Evolutionary conservation across 2,113 vertebrate species (phyloP).

Genomic region (Plotosus lineatus): DNA sequence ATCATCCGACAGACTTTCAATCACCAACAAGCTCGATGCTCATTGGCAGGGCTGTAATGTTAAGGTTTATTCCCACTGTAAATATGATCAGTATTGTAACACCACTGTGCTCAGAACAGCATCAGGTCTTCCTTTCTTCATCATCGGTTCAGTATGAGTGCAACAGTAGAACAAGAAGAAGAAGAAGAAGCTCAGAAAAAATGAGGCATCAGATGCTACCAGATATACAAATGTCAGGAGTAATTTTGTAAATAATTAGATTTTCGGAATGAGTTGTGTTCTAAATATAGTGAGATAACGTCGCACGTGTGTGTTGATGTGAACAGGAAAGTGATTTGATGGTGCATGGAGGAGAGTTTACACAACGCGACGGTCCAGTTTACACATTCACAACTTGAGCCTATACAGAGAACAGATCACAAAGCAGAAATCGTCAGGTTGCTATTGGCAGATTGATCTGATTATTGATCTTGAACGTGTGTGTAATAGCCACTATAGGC

Average conservation of each 20-base stretch:
- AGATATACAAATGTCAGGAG: not conserved
- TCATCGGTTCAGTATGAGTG: too few species aligned
- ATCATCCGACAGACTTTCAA: not conserved
- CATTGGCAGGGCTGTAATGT: not conserved
- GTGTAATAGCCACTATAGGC: not conserved
- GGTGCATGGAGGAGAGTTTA: slow-evolving; percentile 5
- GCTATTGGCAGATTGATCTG: not conserved
- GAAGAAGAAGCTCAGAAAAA: not conserved
- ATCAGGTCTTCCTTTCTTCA: not conserved
- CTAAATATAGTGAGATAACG: not conserved
- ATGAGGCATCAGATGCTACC: not conserved
- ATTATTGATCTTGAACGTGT: not conserved
- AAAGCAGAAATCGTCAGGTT: not conserved
- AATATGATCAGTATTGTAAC: not conserved
- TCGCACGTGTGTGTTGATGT: not conserved
- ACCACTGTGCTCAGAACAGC: not conserved
- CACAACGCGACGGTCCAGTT: not conserved
- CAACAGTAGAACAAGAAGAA: not conserved
- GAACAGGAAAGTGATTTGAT: slow-evolving; percentile 21
- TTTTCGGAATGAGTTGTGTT: not conserved
- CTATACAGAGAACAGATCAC: not conserved
- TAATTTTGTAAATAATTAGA: not conserved
- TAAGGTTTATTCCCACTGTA: not conserved
- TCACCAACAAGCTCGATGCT: not conserved
- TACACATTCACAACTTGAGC: slow-evolving; percentile 1